Evolutionary conservation across 2,888 invertebrate genomes (phyloP).

Genomic region (Patella caerulea): DNA sequence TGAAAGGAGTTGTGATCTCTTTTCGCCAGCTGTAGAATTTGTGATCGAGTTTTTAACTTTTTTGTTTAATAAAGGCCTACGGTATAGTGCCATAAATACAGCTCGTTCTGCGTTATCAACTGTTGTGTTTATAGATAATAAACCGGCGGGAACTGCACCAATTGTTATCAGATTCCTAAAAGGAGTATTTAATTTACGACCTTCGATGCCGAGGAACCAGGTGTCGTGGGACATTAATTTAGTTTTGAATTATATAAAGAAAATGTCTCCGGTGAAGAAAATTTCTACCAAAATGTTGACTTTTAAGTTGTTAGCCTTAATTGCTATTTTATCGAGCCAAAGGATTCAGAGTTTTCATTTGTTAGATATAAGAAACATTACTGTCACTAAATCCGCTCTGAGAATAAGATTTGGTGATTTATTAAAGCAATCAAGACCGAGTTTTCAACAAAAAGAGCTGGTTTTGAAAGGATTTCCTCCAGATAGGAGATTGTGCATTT

Average conservation of each 20-base stretch:
- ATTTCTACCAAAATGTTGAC: conserved; percentile 12
- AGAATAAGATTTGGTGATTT: background rate
- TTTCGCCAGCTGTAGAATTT: conserved; percentile 5
- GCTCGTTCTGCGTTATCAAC: conserved; percentile 24
- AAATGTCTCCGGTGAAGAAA: conserved; percentile 9
- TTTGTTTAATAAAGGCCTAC: conserved; percentile 12
- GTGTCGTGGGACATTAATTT: conserved; percentile 17
- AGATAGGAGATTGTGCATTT: too few species aligned
- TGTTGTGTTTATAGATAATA: background rate
- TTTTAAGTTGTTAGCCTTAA: conserved; percentile 3
- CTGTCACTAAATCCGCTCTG: background rate
- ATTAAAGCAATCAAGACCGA: background rate
- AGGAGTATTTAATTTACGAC: conserved; percentile 20
- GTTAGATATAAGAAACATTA: conserved; percentile 16
- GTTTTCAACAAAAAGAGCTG: background rate
- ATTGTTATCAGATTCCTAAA: conserved; percentile 19
- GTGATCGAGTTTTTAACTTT: conserved; percentile 19
- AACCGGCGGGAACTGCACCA: conserved; percentile 11
- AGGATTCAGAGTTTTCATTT: conserved; percentile 14
- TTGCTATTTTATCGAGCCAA: conserved; percentile 21
- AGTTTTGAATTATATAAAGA: conserved; percentile 18
- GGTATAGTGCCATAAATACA: conserved; percentile 24
- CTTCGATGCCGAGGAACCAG: conserved; percentile 15
- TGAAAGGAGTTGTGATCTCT: background rate
- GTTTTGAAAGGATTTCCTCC: too few species aligned